Percentiles rank a stretch among this genome's conserved stretches.
These are phyloP conservation scores for Cerceris ruficornis DNA, from an alignment of 2,888 invertebrate genomes.

Conservation along the genomic window DNA sequence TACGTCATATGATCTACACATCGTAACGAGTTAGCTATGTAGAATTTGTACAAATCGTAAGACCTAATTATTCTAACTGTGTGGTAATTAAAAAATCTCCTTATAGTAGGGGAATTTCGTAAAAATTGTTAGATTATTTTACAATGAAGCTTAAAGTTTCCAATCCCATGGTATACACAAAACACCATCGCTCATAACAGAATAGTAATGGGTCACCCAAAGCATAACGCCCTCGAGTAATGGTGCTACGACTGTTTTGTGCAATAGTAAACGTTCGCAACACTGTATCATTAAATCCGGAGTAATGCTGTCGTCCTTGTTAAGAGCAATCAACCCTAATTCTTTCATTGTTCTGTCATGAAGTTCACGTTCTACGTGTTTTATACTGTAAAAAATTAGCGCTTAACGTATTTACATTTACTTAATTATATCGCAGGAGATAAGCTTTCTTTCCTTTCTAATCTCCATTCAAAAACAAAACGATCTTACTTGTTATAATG, in stretches of 20 bases:
- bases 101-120: conserved; percentile 6
- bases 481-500: conserved; percentile 88
- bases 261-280: conserved; percentile 87
- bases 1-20: conserved; percentile 27
- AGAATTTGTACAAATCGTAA: conserved; percentile 23
- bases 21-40: conserved; percentile 1
- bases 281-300: conserved; percentile 95
- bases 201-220: conserved; percentile 94
- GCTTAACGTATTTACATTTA: not conserved
- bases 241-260: conserved; percentile 81
- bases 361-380: conserved; percentile 90
- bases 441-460: not conserved
- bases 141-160: conserved; percentile 82
- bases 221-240: conserved; percentile 87
- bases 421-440: not conserved
- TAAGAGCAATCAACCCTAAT: conserved; percentile 88
- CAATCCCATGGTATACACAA: conserved; percentile 97
- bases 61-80: not conserved
- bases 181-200: conserved; percentile 94
- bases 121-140: conserved; percentile 2
- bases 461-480: conserved; percentile 1
- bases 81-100: not conserved
- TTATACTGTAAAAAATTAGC: conserved; percentile 84
- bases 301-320: conserved; percentile 95
- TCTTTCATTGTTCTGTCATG: conserved; percentile 86